These are phyloP conservation scores for Drosophila melanica DNA, from an alignment of 1,140 invertebrate genomes.

Conservation along the genomic window DNA sequence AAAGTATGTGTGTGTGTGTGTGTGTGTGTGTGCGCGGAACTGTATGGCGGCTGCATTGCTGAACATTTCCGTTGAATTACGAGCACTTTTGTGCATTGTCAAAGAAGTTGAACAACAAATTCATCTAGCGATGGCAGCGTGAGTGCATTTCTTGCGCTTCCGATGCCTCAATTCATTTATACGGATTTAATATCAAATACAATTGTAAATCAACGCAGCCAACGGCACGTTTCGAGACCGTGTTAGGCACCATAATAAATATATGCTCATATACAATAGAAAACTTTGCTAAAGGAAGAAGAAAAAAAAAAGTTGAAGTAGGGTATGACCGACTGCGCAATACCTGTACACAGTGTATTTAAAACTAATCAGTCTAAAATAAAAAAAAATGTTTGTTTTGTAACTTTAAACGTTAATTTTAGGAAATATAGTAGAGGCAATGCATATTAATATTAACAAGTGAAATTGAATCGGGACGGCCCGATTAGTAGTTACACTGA, in stretches of 20 bases:
- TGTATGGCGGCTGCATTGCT: constrained; percentile 27
- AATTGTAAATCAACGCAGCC: constrained; percentile 8
- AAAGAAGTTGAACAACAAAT: constrained; percentile 31
- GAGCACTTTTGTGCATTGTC: constrained; percentile 38
- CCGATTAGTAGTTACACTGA: too few species aligned
- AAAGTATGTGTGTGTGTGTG: background rate
- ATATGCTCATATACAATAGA: too few species aligned
- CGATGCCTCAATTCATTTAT: constrained; percentile 1
- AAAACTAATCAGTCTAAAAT: too few species aligned
- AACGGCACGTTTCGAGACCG: background rate
- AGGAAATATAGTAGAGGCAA: too few species aligned
- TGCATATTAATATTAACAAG: too few species aligned
- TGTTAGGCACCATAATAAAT: too few species aligned
- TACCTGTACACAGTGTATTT: too few species aligned
- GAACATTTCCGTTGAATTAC: constrained; percentile 54
- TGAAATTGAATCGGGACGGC: too few species aligned
- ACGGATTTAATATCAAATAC: constrained; percentile 3
- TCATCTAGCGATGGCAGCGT: constrained; percentile 25
- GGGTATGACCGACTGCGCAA: too few species aligned
- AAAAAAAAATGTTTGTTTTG: too few species aligned
- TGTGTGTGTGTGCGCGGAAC: constrained; percentile 6
- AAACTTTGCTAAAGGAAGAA: too few species aligned
- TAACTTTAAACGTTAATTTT: too few species aligned
- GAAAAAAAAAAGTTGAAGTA: background rate
- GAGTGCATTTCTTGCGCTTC: background rate